phyloP scores from a whole-genome alignment of 1,140 invertebrate species.

The Drosophila pallidifrons region DNA sequence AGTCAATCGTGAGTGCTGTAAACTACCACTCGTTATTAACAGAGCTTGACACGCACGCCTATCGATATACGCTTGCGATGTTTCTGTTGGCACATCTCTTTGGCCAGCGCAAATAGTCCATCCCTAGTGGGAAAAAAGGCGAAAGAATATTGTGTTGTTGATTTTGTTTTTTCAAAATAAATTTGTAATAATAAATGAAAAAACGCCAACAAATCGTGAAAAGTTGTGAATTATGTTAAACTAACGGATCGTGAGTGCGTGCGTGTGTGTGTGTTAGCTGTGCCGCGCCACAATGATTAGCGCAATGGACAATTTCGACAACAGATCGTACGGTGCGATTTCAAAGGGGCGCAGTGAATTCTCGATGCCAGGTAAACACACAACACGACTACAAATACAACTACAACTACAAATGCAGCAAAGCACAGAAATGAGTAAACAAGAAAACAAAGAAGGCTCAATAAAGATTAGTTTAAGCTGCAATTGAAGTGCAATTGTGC shows the following conservation, averaged over 20 bases:
- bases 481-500: slow-evolving; percentile 52
- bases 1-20: neutral
- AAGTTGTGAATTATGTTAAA: slow-evolving; percentile 52
- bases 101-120: slow-evolving; percentile 14
- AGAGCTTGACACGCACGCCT: neutral
- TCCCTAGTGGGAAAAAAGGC: slow-evolving; percentile 60
- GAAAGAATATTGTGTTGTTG: slow-evolving; percentile 60
- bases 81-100: neutral
- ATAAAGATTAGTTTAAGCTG: slow-evolving; percentile 57
- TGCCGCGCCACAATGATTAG: slow-evolving; percentile 74
- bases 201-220: slow-evolving; percentile 44
- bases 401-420: slow-evolving; percentile 13
- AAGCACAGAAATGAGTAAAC: slow-evolving; percentile 34
- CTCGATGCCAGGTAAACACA: slow-evolving; percentile 80
- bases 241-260: slow-evolving; percentile 55
- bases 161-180: slow-evolving; percentile 61
- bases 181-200: slow-evolving; percentile 67
- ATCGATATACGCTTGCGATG: slow-evolving; percentile 16
- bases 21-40: neutral
- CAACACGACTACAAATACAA: slow-evolving; percentile 12
- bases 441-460: slow-evolving; percentile 49
- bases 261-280: slow-evolving; percentile 39
- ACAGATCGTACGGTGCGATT: slow-evolving; percentile 81
- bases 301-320: slow-evolving; percentile 83
- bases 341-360: slow-evolving; percentile 83